These are phyloP conservation scores for Uloborus diversus DNA, from an alignment of 1,140 invertebrate species.

Conservation along the genomic window DNA sequence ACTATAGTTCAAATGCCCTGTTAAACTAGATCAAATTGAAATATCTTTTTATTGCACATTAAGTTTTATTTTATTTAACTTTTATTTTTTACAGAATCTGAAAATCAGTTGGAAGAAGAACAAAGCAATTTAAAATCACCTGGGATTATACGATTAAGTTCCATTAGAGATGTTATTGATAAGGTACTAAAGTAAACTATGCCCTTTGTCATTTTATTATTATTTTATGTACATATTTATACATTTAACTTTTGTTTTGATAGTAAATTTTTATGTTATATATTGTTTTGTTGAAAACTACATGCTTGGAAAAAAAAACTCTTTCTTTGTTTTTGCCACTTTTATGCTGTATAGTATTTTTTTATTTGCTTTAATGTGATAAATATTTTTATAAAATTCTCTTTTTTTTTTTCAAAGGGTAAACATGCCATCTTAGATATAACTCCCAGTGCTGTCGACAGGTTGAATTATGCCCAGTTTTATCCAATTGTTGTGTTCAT, in stretches of 20 bases:
- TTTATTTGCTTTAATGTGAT: not conserved
- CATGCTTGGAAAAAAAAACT: too few relatives aligned
- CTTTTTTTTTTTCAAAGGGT: constrained; percentile 53
- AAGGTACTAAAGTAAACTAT: constrained; percentile 59
- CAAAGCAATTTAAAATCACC: constrained; percentile 63
- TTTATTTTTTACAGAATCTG: constrained; percentile 36
- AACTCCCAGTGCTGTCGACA: constrained; percentile 95
- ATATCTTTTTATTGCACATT: too few relatives aligned
- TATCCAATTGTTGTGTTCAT: constrained; percentile 98
- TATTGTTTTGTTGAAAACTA: too few relatives aligned
- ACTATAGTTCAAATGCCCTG: too few relatives aligned
- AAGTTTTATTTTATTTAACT: too few relatives aligned
- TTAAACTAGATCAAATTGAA: too few relatives aligned
- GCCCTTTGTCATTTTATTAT: not conserved
- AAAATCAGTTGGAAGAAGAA: constrained; percentile 54
- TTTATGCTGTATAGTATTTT: too few relatives aligned
- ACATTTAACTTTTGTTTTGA: too few relatives aligned
- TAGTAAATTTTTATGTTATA: too few relatives aligned
- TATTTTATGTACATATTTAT: not conserved
- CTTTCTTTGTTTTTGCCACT: too few relatives aligned
- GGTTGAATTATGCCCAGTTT: constrained; percentile 97
- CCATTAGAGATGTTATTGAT: constrained; percentile 92
- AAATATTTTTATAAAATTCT: not conserved
- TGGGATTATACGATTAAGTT: constrained; percentile 91
- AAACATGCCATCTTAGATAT: constrained; percentile 96